phyloP scores from a whole-genome alignment of 2,888 invertebrate species.

The Hyppa rectilinea region DNA sequence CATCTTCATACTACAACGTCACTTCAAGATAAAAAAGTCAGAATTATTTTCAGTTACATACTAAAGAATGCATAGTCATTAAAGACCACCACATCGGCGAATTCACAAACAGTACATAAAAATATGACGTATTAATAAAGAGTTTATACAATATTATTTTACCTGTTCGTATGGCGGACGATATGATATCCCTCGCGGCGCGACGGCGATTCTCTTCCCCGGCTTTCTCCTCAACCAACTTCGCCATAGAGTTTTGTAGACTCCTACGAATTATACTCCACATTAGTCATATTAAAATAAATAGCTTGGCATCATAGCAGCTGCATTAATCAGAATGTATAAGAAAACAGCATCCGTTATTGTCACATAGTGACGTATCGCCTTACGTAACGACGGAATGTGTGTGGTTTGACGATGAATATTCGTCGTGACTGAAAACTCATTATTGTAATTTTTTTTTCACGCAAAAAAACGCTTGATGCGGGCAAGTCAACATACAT shows the following conservation, averaged over 20 bases:
- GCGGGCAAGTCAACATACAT: background rate
- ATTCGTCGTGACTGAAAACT: slow-evolving; percentile 28
- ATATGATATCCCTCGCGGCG: slow-evolving; percentile 93
- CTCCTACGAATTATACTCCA: slow-evolving; percentile 79
- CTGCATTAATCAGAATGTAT: slow-evolving; percentile 57
- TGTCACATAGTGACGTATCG: slow-evolving; percentile 43
- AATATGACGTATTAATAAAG: background rate
- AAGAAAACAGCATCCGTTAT: slow-evolving; percentile 53
- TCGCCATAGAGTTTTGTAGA: slow-evolving; percentile 92
- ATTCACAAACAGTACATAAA: slow-evolving; percentile 14
- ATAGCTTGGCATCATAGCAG: slow-evolving; percentile 61
- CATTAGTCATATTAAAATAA: slow-evolving; percentile 59
- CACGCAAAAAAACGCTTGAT: too few species aligned
- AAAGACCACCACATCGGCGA: background rate
- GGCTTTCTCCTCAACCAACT: slow-evolving; percentile 89
- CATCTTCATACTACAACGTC: background rate
- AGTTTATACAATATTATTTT: slow-evolving; percentile 16
- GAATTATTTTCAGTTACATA: background rate
- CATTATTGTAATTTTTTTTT: background rate
- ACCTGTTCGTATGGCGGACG: slow-evolving; percentile 92
- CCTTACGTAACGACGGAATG: slow-evolving; percentile 38
- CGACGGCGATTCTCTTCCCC: slow-evolving; percentile 90
- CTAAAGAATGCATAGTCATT: background rate
- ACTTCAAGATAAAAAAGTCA: background rate
- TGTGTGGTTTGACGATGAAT: slow-evolving; percentile 7